Evolutionary conservation across 2,888 invertebrate species (phyloP), one percentile per base, ranked within the genome.

Genomic region (Drosophila nr. fundita): DNA sequence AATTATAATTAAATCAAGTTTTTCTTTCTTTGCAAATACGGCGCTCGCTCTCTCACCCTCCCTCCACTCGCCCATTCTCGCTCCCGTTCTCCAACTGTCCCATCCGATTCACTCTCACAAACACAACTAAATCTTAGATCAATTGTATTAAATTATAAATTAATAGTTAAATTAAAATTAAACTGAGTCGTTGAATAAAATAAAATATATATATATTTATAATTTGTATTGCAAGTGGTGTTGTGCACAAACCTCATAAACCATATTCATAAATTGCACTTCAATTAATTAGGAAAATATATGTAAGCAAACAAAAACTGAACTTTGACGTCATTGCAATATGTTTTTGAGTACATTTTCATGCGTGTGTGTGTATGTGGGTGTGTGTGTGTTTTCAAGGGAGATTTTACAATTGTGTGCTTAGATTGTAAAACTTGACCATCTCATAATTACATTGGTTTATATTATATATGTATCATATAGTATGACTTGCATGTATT

Each of bases 401-500:
- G 40, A 52, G 42, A 53, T 69, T 61, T 38, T 53, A 60, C 27
- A 71, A 69, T 24, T 38, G 48, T 40, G 38, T 52, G 40, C 55
- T 78, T 60, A 73, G 55, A n/a, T 30, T 68, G 68, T 48, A 67
- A 67, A 68, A 58, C 70, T 70, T 68, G 49, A 18, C 21, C 49
- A 42, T 54, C 48, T 55, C 48, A 57, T 55, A 38, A 45, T 45
- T 45, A 45, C 45, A 45, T 45, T 24, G 24, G 45, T 45, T 32
- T 52, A 42, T 55, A 24, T 57, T 61, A 42, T 68, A 54, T 54
- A 29, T 59, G 32, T 76, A 52, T 40, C 24, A 59, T 67, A 73
- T 76, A 63, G 66, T 70, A 67, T 86, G 88, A 86, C 86, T 82
- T 82, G 77, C 69, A 52, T 78, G 67, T 55, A 71, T 87, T 83